Evolutionary conservation across 2,113 vertebrate species (phyloP), one percentile per base, ranked within the genome.

Genomic region (Chrysochloris asiatica): DNA sequence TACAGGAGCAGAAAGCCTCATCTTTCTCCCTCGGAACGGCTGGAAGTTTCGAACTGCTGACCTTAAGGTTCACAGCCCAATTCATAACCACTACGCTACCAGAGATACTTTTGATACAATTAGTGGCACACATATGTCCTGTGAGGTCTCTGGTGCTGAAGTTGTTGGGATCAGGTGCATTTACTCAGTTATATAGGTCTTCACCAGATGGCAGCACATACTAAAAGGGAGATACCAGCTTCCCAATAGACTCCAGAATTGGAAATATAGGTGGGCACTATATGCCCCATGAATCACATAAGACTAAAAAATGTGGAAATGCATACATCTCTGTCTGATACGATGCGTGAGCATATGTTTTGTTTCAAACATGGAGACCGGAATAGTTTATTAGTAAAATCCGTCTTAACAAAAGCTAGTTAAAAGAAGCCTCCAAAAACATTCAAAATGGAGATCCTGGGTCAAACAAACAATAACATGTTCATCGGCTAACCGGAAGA

Each of bases 321-420:
- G n/a, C n/a, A 21, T 73, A 8, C 72, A 50, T 61, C 3, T 56
- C 19, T 75, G 65, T 80, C 63, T 59, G 36, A n/a, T 26, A 56
- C 48, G 88, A 33, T 56, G 82, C 50, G 72, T 88, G 67, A 91
- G 26, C 87, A 79, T 41, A 92, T 12, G 13, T 22, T 79, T 16
- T 84, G 4, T 81, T 75, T 92, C 77, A 79, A 73, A 83, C 36
- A 8, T 19, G n/a, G n/a, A 30, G 36, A 94, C 13, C 56, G 19
- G 59, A 13, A n/a, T 95, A 79, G 11, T 17, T 75, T 4, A 85
- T 36, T 78, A 48, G 88, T 16, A 38, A n/a, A 89, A 47, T 86
- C 33, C 72, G 33, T 77, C 41, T 52, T 82, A 73, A n/a, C n/a
- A n/a, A n/a, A 61, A 41, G 22, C 4, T 50, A 33, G 7, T 72